phyloP scores from a whole-genome alignment of 2,888 invertebrate genomes.

The Sycophila texana region DNA sequence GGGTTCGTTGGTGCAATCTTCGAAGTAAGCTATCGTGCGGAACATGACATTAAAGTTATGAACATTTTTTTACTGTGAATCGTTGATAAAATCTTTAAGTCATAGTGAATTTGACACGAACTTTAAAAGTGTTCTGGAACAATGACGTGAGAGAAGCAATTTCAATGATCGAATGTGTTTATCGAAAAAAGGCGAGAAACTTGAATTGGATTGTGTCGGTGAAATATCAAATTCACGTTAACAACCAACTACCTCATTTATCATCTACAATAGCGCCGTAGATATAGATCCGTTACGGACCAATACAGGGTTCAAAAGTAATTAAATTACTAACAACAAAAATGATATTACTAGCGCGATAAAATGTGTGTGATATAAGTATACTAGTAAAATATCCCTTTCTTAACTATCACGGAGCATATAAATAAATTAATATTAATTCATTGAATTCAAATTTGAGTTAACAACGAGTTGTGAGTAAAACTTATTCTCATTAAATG shows the following conservation, averaged over 20 bases:
- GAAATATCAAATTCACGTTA: conserved; percentile 31
- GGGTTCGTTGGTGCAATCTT: conserved; percentile 65
- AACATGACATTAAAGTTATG: background rate
- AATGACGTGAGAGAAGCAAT: background rate
- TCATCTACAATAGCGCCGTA: conserved; percentile 21
- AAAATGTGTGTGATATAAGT: conserved; percentile 6
- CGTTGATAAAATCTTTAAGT: background rate
- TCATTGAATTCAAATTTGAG: no score
- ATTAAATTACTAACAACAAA: conserved; percentile 16
- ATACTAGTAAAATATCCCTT: background rate
- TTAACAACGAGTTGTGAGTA: no score
- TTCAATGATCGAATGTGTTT: background rate
- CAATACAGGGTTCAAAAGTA: conserved; percentile 33
- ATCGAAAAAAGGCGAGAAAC: background rate
- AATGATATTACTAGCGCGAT: background rate
- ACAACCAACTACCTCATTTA: conserved; percentile 61
- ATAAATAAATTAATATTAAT: background rate
- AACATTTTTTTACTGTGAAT: background rate
- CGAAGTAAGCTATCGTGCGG: conserved; percentile 63
- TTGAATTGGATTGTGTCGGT: conserved; percentile 9
- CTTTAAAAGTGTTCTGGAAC: background rate
- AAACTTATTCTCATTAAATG: no score
- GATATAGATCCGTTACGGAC: conserved; percentile 29
- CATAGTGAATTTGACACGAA: background rate
- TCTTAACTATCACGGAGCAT: background rate